These are phyloP conservation scores for Microcebus ravelobensis DNA, from an alignment of 2,113 vertebrate genomes.

Conservation along the genomic window DNA sequence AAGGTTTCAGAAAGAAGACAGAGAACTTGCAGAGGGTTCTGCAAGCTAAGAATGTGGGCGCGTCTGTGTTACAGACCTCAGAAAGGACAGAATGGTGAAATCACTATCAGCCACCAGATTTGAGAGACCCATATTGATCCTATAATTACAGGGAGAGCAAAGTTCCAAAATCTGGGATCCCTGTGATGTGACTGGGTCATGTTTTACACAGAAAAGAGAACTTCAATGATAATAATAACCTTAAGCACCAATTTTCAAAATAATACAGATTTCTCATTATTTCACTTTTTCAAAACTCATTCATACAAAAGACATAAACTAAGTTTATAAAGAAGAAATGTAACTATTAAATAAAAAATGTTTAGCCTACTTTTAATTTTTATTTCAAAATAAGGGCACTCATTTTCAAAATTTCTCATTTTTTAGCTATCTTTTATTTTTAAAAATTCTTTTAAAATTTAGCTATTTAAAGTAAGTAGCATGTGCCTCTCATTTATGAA, in stretches of 20 bases:
- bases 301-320: background rate
- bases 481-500: background rate
- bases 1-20: constrained; percentile 46
- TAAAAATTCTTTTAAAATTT: background rate
- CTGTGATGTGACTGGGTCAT: background rate
- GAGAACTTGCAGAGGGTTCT: background rate
- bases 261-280: background rate
- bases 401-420: background rate
- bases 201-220: background rate
- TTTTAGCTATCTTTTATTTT: background rate
- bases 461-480: background rate
- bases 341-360: background rate
- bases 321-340: background rate
- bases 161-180: background rate
- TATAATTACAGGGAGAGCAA: background rate
- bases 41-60: background rate
- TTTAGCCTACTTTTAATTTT: background rate
- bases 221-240: background rate
- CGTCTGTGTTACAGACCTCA: constrained; percentile 6
- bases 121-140: background rate
- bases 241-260: background rate
- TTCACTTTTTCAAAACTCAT: background rate
- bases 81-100: constrained; percentile 32
- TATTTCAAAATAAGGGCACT: too few relatives aligned
- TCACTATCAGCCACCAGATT: background rate